Base-by-base conservation (phyloP, 1,140 invertebrate genomes). In the Pomacea maculata region DNA sequence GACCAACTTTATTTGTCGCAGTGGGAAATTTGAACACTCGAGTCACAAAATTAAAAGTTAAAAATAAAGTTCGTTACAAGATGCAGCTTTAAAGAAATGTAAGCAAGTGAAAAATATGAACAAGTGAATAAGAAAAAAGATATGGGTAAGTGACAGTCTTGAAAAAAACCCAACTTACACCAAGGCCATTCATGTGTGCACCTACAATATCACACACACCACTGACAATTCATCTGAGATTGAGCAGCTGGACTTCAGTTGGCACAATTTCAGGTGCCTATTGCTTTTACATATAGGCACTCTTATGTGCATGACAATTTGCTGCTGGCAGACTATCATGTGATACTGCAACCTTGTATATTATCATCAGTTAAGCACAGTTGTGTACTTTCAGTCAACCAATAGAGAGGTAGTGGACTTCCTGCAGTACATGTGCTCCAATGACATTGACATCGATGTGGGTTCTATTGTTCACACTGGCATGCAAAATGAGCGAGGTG, bases 381-480 rank as follows among this genome's bases (percentile, higher is more conserved):
- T 19, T 9, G 21, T 73, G 11, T 78, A 10, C 76, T 82, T 84
- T 68, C 82, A 90, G 90, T 90, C 88, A 14, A 82, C 85, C 88
- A 96, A 95, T 10, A 93, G 93, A 73, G 97, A 99, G 93, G 97
- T 98, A 1, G 95, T 99, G 0, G 94, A 97, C 67, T 94, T 95
- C 73, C 92, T 99, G 19, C 98, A 99, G 91, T 97, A 97, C 89
- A 91, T 99, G 17, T 99, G 98, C 89, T 98, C 97, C 52, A 99
- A 99, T 91, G 95, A 99, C 92, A 96, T 99, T 25, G 96, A 99
- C 91, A 96, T 98, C 15, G 96, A 97, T 2, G 93, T 98, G 61
- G 98, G 97, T 52, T 95, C 95, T 86, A 98, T 99, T 80, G 96
- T 98, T 84, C 98, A 99, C 87, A 99, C 98, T 11, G 98, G 98